Percentiles rank a stretch among this genome's conserved stretches.
phyloP scores from a whole-genome alignment of 2,113 vertebrate species.

The Eptesicus fuscus region DNA sequence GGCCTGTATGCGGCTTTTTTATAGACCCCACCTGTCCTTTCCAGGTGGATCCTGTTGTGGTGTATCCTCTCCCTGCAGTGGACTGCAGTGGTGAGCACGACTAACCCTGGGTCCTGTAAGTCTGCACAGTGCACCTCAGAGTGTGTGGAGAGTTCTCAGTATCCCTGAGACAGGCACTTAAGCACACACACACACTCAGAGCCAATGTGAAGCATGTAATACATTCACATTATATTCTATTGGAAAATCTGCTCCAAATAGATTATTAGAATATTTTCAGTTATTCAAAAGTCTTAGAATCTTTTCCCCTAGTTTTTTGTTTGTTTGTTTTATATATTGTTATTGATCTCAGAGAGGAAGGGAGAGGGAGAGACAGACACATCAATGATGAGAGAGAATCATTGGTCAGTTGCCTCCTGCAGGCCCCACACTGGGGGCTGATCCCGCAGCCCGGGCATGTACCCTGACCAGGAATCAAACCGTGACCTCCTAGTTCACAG shows the following conservation, averaged over 20 bases:
- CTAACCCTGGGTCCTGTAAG: not conserved
- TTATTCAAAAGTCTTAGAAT: not conserved
- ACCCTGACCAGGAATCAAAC: no score
- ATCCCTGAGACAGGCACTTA: not conserved
- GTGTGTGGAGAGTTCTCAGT: not conserved
- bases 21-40: not conserved
- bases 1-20: fast-evolving
- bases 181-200: not conserved
- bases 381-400: no score
- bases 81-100: not conserved
- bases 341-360: no score
- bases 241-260: not conserved
- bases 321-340: no score
- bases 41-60: not conserved
- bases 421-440: no score
- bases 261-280: not conserved
- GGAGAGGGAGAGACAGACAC: no score
- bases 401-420: no score
- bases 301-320: no score
- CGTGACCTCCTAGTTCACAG: no score
- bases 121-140: not conserved
- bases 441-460: no score
- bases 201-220: not conserved
- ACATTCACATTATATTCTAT: not conserved
- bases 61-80: not conserved